These are phyloP conservation scores for Tinea pellionella DNA, from an alignment of 2,888 invertebrate species.

Conservation along the genomic window DNA sequence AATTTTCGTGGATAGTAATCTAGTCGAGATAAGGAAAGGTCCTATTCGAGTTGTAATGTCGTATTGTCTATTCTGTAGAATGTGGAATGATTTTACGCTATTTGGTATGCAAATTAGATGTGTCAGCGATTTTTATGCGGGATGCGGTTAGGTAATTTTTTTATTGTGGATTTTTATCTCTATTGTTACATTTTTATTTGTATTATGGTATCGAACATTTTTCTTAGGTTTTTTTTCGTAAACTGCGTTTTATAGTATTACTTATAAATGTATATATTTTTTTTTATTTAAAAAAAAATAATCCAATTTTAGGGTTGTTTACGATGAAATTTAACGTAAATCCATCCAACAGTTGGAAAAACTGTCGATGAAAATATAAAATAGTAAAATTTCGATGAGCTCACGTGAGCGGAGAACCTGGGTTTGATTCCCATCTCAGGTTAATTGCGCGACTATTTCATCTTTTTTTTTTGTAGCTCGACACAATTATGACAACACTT, in stretches of 20 bases:
- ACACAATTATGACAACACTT: no score
- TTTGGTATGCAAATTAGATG: conserved; percentile 40
- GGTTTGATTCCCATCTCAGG: no score
- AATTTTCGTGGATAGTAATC: conserved; percentile 40
- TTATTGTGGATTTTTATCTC: neutral
- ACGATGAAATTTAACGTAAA: no score
- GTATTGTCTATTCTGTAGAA: conserved; percentile 39
- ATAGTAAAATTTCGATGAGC: no score
- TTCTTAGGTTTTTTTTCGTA: neutral
- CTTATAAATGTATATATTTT: no score
- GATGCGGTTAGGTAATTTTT: neutral
- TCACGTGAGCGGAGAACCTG: no score
- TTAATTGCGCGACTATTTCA: no score
- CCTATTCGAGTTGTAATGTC: conserved; percentile 48
- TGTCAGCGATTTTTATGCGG: neutral
- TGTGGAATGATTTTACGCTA: neutral
- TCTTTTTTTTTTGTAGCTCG: no score
- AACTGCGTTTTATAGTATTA: neutral
- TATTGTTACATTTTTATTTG: neutral
- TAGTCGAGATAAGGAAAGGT: conserved; percentile 50
- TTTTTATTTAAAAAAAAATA: no score
- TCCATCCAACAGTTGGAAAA: no score
- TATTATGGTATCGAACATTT: neutral
- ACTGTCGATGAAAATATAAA: no score
- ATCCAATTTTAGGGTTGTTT: no score